Percentiles rank a stretch among this genome's conserved stretches.
phyloP scores from a whole-genome alignment of 2,888 invertebrate genomes.

The Lacanobia oleracea region DNA sequence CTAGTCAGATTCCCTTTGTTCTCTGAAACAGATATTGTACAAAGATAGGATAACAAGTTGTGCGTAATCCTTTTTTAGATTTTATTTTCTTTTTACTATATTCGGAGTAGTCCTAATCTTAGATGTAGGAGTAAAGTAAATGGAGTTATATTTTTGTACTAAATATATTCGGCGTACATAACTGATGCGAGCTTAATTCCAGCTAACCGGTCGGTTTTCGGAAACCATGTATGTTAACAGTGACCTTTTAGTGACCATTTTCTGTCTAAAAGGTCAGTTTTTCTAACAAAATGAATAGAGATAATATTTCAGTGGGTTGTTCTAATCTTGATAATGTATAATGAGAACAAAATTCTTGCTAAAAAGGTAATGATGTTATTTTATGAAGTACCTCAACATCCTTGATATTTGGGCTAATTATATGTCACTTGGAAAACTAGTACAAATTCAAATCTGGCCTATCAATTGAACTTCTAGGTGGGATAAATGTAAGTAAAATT shows the following conservation, averaged over 20 bases:
- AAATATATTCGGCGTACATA: constrained; percentile 15
- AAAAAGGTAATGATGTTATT: neutral
- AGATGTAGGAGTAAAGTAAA: constrained; percentile 11
- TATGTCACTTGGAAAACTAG: too few species aligned
- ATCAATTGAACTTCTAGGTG: too few species aligned
- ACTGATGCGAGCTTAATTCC: constrained; percentile 14
- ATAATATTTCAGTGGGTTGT: neutral
- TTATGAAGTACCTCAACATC: neutral
- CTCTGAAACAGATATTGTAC: constrained; percentile 64
- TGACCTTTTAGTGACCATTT: constrained; percentile 15
- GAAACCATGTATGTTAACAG: neutral
- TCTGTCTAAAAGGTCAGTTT: constrained; percentile 13
- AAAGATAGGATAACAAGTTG: constrained; percentile 55
- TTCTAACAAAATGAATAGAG: neutral
- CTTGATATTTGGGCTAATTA: neutral
- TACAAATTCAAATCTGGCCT: too few species aligned
- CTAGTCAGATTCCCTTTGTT: constrained; percentile 65
- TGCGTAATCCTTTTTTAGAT: constrained; percentile 50
- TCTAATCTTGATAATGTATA: neutral
- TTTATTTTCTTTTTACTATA: constrained; percentile 44
- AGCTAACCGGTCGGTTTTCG: constrained; percentile 14
- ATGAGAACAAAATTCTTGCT: neutral
- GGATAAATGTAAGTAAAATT: too few species aligned
- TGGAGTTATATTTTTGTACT: constrained; percentile 5
- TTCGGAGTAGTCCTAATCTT: constrained; percentile 23